Conservation (phyloP, 2,888 invertebrate genomes). For the Drosophila anceps region DNA sequence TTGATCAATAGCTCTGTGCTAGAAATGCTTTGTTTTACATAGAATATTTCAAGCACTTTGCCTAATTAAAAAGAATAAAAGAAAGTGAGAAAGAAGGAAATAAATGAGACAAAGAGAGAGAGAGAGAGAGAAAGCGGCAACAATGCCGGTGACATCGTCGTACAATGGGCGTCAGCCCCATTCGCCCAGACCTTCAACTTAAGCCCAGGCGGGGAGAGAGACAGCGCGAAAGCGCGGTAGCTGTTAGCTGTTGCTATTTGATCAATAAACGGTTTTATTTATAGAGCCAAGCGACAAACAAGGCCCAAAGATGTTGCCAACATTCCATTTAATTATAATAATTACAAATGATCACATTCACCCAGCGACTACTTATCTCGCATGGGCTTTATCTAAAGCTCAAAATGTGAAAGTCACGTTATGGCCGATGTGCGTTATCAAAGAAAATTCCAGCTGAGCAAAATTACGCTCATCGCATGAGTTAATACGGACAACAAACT, state of each 20-base stretch:
- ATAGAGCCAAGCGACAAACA: slow-evolving; percentile 49
- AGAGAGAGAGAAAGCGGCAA: slow-evolving; percentile 13
- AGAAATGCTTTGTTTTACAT: slow-evolving; percentile 5
- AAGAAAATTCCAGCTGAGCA: slow-evolving; percentile 9
- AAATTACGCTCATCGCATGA: slow-evolving; percentile 2
- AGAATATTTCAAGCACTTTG: slow-evolving; percentile 32
- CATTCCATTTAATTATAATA: slow-evolving; percentile 22
- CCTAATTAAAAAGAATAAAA: slow-evolving; percentile 47
- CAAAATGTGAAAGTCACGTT: slow-evolving; percentile 44
- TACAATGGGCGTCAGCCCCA: slow-evolving; percentile 3
- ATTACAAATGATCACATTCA: slow-evolving; percentile 3
- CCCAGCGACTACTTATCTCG: slow-evolving; percentile 19
- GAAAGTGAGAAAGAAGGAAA: background rate
- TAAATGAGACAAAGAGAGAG: background rate
- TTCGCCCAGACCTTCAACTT: slow-evolving; percentile 51
- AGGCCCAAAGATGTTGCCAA: slow-evolving; percentile 25
- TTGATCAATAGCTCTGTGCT: background rate
- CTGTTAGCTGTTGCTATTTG: slow-evolving; percentile 65
- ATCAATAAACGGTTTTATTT: slow-evolving; percentile 73
- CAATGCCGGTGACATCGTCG: slow-evolving; percentile 45
- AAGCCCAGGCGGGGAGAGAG: slow-evolving; percentile 16
- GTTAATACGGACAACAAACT: background rate
- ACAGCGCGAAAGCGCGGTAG: background rate
- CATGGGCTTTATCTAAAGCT: slow-evolving; percentile 11
- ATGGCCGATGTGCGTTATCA: slow-evolving; percentile 2